Evolutionary conservation across 2,888 invertebrate genomes (phyloP).

Genomic region (Thereva nobilitata): DNA sequence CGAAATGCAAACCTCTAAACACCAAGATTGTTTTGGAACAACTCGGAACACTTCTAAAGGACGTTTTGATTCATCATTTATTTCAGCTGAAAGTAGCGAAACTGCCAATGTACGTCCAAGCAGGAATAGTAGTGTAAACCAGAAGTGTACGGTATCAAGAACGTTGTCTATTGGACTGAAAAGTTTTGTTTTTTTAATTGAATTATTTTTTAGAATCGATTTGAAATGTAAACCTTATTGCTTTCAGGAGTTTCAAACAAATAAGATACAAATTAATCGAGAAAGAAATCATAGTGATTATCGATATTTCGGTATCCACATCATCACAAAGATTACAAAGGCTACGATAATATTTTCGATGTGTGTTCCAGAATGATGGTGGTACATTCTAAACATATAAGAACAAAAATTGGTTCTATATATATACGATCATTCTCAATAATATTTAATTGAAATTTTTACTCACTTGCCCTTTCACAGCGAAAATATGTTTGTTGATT

Average conservation of each 20-base stretch:
- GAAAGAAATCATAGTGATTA: constrained; percentile 62
- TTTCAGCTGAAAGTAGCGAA: constrained; percentile 62
- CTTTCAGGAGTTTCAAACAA: constrained; percentile 62
- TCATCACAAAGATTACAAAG: constrained; percentile 60
- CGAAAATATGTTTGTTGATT: constrained; percentile 62
- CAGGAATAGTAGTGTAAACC: constrained; percentile 63
- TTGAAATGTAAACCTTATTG: constrained; percentile 54
- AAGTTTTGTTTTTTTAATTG: not conserved
- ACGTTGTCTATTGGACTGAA: constrained; percentile 33
- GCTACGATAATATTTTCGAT: constrained; percentile 61
- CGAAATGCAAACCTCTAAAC: constrained; percentile 53
- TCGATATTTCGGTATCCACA: constrained; percentile 60
- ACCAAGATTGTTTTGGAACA: constrained; percentile 59
- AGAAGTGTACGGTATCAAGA: constrained; percentile 61
- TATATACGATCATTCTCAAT: no score
- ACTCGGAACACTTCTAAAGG: constrained; percentile 57
- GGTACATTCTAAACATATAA: no score
- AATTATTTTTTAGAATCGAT: not conserved
- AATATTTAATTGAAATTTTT: no score
- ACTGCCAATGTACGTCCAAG: constrained; percentile 62
- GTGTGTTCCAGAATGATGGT: constrained; percentile 59
- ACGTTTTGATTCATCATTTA: constrained; percentile 62
- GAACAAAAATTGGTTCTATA: no score
- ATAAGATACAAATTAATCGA: constrained; percentile 65
- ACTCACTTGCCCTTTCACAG: constrained; percentile 60